Conservation (phyloP, 1,140 invertebrate species). For the Prorops nasuta region DNA sequence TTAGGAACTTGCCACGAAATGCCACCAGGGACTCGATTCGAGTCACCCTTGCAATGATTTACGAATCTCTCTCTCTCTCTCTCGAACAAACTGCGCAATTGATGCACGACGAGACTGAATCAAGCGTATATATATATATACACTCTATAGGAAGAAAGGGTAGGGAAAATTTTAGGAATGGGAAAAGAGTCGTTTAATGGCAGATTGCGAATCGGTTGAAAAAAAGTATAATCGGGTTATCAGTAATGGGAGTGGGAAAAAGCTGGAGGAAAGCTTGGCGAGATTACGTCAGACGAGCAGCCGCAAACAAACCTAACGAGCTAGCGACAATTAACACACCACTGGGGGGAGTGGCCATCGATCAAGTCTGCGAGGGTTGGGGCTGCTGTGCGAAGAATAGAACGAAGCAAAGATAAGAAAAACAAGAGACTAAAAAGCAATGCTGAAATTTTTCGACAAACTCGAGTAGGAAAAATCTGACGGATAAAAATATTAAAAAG, state of each 20-base stretch:
- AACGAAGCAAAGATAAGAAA: neutral
- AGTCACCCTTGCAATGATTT: slow-evolving; percentile 31
- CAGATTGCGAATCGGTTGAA: too few relatives aligned
- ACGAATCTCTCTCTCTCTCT: slow-evolving; percentile 5
- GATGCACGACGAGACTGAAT: too few relatives aligned
- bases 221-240: too few relatives aligned
- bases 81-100: too few relatives aligned
- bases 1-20: too few relatives aligned
- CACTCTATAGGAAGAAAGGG: too few relatives aligned
- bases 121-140: too few relatives aligned
- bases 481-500: too few relatives aligned
- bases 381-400: neutral
- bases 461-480: too few relatives aligned
- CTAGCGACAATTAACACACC: slow-evolving; percentile 12
- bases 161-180: too few relatives aligned
- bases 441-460: too few relatives aligned
- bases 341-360: slow-evolving; percentile 13
- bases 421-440: neutral
- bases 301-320: slow-evolving; percentile 5
- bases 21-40: slow-evolving; percentile 20
- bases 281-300: slow-evolving; percentile 21
- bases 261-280: slow-evolving; percentile 9
- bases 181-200: too few relatives aligned
- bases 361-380: slow-evolving; percentile 14
- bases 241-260: slow-evolving; percentile 2